Base-by-base conservation (phyloP, 1,140 invertebrate genomes). In the Camponotus floridanus region DNA sequence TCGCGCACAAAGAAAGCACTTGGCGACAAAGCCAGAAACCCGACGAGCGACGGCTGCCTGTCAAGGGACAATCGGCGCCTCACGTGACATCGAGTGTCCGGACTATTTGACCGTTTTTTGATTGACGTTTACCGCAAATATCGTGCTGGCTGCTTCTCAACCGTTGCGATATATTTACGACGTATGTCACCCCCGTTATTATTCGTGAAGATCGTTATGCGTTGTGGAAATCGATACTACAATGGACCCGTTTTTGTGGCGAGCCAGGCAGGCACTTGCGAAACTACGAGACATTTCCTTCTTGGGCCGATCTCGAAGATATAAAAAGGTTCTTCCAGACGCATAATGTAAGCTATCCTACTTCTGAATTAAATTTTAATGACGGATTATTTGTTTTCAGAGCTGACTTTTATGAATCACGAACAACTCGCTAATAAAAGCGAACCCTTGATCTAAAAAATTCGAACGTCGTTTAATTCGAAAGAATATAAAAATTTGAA, bases 41-140 rank as follows among this genome's bases (percentile, higher is more conserved):
- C 18, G 62, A 90, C 88, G 88, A 84, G 33, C 84, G 74, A 78
- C 88, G 76, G 88, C 71, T 89, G 89, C 88, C 91, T 84, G 88
- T 91, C 90, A 91, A 88, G 78, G 86, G 85, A 91, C 90, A 90
- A 90, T 90, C 80, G 57, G 67, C 80, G 51, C 42, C 87, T 79
- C 85, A 61, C 57, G 74, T 74, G 91, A 92, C 91, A 90, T 92
- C 84, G 88, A 92, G 91, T 91, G 90, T 92, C 91, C 87, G 67
- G 78, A 65, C 85, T 88, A 86, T 89, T 91, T 89, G 85, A 67
- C 62, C 76, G 62, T 79, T 85, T 85, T 76, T 80, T 85, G 61
- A 85, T 89, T 84, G 74, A 86, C 87, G 39, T 81, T 86, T 74
- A 87, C 88, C 89, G 45, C 88, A 76, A 78, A 89, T 89, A 87